Percentiles rank a stretch among this genome's conserved stretches.
Evolutionary conservation across 2,888 invertebrate genomes (phyloP).

Genomic region (Sinohyriopsis cumingii): DNA sequence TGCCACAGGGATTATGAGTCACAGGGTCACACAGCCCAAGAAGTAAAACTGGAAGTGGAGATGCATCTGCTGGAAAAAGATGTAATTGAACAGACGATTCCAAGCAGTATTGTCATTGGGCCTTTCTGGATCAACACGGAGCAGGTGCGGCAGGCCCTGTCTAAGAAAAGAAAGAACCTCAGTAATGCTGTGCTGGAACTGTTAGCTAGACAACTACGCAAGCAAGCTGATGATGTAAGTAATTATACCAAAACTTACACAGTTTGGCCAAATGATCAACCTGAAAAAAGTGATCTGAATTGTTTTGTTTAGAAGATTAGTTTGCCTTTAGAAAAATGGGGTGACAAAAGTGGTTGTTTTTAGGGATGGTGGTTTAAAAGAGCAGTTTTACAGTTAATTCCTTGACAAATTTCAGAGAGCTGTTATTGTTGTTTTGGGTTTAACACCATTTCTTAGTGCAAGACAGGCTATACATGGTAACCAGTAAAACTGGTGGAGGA

Average conservation of each 20-base stretch:
- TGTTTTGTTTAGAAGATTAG: neutral
- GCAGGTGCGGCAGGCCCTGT: slow-evolving; percentile 79
- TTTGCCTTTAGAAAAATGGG: neutral
- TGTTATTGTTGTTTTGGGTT: no score
- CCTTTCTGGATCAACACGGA: slow-evolving; percentile 83
- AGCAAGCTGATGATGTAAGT: slow-evolving; percentile 79
- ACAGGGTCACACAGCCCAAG: slow-evolving; percentile 80
- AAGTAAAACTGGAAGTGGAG: slow-evolving; percentile 83
- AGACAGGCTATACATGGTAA: no score
- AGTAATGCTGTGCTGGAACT: slow-evolving; percentile 81
- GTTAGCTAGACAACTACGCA: slow-evolving; percentile 81
- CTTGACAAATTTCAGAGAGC: neutral
- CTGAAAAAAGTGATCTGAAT: neutral
- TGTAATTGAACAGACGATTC: slow-evolving; percentile 80
- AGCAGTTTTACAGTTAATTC: neutral
- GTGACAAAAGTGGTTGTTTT: neutral
- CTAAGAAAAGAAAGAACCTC: slow-evolving; percentile 82
- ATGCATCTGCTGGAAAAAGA: slow-evolving; percentile 79
- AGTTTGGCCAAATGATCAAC: neutral
- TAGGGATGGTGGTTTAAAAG: neutral
- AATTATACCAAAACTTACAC: neutral
- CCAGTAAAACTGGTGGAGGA: no score
- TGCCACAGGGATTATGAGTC: slow-evolving; percentile 48
- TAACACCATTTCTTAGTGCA: no score
- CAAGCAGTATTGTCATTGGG: slow-evolving; percentile 83